Conservation (phyloP, 2,113 vertebrate species). For the Ibidorhyncha struthersii region DNA sequence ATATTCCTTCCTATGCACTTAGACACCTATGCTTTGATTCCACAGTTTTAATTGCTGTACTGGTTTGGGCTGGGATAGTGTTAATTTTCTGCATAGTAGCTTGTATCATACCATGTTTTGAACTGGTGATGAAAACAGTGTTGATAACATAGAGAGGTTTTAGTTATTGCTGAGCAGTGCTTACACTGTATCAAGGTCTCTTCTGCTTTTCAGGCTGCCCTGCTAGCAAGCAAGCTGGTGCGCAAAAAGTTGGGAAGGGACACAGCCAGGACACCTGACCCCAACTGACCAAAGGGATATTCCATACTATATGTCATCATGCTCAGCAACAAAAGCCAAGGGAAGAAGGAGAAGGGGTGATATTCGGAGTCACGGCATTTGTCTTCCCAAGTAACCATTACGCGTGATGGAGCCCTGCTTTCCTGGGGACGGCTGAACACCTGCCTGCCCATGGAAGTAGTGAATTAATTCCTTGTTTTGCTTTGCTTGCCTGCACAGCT, state of each 20-base stretch:
- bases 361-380: neutral
- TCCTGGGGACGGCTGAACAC: neutral
- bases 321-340: neutral
- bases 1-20: neutral
- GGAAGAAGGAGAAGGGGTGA: neutral
- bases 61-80: neutral
- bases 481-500: neutral
- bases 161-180: neutral
- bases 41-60: neutral
- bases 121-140: neutral
- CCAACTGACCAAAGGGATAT: neutral
- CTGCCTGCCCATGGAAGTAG: neutral
- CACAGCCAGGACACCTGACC: neutral
- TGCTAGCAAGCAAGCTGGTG: neutral
- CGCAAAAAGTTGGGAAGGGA: neutral
- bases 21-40: neutral
- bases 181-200: neutral
- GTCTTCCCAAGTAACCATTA: neutral
- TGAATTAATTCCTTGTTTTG: neutral
- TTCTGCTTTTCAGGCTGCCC: neutral
- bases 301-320: neutral
- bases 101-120: neutral
- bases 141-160: neutral
- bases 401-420: fast-evolving
- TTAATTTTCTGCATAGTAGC: neutral